These are phyloP conservation scores for Drosophila subquinaria DNA, from an alignment of 2,888 invertebrate species.

Conservation along the genomic window DNA sequence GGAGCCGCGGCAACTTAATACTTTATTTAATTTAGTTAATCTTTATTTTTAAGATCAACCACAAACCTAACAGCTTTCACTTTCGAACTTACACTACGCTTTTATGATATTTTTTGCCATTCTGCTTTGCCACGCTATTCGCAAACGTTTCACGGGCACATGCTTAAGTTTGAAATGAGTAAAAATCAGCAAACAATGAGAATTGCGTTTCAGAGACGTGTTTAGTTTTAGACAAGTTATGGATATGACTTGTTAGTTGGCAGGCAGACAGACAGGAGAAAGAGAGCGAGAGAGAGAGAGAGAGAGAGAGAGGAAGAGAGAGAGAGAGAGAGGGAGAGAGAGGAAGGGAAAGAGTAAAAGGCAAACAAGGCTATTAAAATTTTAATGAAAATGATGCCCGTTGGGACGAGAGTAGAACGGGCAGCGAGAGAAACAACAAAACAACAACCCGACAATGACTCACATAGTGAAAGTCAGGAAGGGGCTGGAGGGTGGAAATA, in stretches of 20 bases:
- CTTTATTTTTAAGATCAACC: no score
- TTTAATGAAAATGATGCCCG: conserved; percentile 77
- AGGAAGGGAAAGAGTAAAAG: background rate
- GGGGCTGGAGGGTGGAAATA: background rate
- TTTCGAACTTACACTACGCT: no score
- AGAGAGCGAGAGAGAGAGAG: no score
- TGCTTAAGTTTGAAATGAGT: background rate
- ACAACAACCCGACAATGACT: conserved; percentile 59
- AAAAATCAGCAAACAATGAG: background rate
- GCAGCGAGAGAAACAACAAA: conserved; percentile 12
- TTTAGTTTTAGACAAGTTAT: conserved; percentile 40
- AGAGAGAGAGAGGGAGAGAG: background rate
- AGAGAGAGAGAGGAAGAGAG: background rate
- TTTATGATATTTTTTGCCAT: background rate
- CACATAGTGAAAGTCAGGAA: conserved; percentile 29
- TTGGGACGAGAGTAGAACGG: conserved; percentile 49
- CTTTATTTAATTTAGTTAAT: no score
- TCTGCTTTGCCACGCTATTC: conserved; percentile 1
- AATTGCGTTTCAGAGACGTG: conserved; percentile 13
- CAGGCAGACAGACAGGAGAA: conserved; percentile 14
- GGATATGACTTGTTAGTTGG: conserved; percentile 43
- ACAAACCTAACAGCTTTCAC: background rate
- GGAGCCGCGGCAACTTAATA: no score
- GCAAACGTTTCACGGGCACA: conserved; percentile 8
- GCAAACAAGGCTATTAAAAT: conserved; percentile 71